Conservation (phyloP, 2,888 invertebrate species). For the Ommatoiulus sabulosus region DNA sequence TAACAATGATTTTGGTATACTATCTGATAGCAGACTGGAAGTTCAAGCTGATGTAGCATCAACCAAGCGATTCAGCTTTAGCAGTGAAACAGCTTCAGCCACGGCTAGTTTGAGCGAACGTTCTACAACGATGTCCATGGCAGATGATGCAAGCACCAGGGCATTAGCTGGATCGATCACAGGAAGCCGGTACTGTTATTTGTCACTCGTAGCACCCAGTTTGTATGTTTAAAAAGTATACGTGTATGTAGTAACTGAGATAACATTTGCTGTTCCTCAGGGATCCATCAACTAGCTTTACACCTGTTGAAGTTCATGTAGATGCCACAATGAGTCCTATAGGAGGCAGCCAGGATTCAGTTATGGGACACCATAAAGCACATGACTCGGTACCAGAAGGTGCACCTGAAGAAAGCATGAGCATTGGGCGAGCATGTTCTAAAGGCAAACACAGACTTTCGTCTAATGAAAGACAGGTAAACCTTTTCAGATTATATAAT, state of each 20-base stretch:
- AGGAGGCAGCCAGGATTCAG: slow-evolving; percentile 46
- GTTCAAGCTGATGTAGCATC: slow-evolving; percentile 77
- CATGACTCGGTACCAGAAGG: slow-evolving; percentile 65
- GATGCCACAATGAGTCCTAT: slow-evolving; percentile 59
- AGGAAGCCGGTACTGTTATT: slow-evolving; percentile 70
- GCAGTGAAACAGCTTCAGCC: slow-evolving; percentile 76
- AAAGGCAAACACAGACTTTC: slow-evolving; percentile 48
- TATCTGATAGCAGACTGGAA: slow-evolving; percentile 72
- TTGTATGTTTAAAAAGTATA: background rate
- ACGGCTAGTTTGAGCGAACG: slow-evolving; percentile 77
- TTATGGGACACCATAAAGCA: background rate
- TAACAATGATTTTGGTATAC: no score
- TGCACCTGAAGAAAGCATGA: slow-evolving; percentile 64
- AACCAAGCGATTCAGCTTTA: slow-evolving; percentile 74
- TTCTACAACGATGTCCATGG: slow-evolving; percentile 75
- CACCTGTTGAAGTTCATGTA: slow-evolving; percentile 63
- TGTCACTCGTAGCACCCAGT: background rate
- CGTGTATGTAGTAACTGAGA: background rate
- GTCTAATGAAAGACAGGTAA: slow-evolving; percentile 65
- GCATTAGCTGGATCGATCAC: slow-evolving; percentile 83
- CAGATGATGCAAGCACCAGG: slow-evolving; percentile 79
- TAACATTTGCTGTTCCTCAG: background rate
- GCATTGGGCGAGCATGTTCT: background rate
- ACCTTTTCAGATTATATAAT: no score
- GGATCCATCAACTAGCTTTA: slow-evolving; percentile 58